Conservation (phyloP, 2,797 vertebrate genomes). For the Apogon hyalosoma region DNA sequence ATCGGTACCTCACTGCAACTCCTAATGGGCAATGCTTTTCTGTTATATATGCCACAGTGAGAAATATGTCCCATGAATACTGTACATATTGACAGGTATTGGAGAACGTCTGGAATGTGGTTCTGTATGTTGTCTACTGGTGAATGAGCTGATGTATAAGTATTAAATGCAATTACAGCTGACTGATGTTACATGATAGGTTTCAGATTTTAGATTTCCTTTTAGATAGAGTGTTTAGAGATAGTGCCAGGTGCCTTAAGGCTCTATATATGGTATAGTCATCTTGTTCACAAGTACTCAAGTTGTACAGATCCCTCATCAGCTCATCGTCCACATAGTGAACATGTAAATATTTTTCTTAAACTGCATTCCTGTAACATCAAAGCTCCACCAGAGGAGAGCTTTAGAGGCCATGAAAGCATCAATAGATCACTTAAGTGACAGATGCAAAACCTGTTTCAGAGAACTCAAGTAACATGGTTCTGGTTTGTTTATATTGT, state of each 20-base stretch:
- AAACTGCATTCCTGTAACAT: constrained; percentile 67
- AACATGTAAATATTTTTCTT: constrained; percentile 71
- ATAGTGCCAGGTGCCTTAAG: constrained; percentile 26
- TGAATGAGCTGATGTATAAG: too few relatives aligned
- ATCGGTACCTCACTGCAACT: too few relatives aligned
- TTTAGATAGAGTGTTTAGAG: too few relatives aligned
- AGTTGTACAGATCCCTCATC: constrained; percentile 44
- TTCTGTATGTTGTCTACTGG: too few relatives aligned
- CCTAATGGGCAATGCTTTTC: too few relatives aligned
- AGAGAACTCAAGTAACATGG: not conserved
- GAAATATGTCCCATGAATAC: too few relatives aligned
- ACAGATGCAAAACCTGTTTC: constrained; percentile 9
- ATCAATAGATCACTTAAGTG: constrained; percentile 29
- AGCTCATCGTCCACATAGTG: constrained; percentile 32
- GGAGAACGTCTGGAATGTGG: too few relatives aligned
- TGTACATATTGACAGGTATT: too few relatives aligned
- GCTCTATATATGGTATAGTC: constrained; percentile 59
- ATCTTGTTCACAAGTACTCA: constrained; percentile 21
- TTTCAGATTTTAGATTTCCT: too few relatives aligned
- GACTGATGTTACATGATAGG: too few relatives aligned
- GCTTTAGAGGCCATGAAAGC: constrained; percentile 14
- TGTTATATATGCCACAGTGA: too few relatives aligned
- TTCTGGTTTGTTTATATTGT: not conserved
- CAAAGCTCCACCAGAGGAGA: constrained; percentile 49
- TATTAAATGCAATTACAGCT: too few relatives aligned